phyloP scores from a whole-genome alignment of 1,140 invertebrate species.

The Diachasma alloeum region DNA sequence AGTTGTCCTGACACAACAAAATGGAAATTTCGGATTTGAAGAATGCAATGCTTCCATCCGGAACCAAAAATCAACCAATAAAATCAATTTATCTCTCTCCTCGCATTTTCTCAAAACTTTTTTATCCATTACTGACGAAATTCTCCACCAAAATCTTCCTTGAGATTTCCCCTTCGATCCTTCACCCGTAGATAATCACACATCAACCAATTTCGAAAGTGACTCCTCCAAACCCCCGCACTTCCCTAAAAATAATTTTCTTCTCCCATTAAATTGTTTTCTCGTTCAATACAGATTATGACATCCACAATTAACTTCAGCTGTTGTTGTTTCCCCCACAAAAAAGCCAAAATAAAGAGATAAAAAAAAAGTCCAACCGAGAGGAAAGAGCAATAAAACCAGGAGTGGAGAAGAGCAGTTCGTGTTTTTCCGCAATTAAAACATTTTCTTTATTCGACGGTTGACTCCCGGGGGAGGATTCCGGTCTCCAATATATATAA shows the following conservation, averaged over 20 bases:
- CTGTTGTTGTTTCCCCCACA: background rate
- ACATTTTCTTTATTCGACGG: slow-evolving; percentile 28
- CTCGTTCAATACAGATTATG: background rate
- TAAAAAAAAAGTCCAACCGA: slow-evolving; percentile 11
- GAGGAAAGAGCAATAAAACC: background rate
- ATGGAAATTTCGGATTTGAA: too few relatives aligned
- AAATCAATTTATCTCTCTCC: too few relatives aligned
- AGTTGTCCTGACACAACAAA: too few relatives aligned
- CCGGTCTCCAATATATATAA: background rate
- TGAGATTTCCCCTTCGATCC: background rate
- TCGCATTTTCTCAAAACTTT: too few relatives aligned
- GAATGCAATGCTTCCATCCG: too few relatives aligned
- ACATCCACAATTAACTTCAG: slow-evolving; percentile 9
- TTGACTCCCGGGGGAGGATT: background rate
- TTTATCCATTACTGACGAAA: too few relatives aligned
- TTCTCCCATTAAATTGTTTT: background rate
- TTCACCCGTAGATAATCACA: background rate
- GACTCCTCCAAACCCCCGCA: background rate
- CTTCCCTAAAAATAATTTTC: background rate
- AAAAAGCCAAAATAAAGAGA: background rate
- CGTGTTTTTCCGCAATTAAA: slow-evolving; percentile 34
- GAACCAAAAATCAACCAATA: too few relatives aligned
- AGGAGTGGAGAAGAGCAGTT: background rate
- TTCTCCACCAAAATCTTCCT: background rate
- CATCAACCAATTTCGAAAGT: background rate